Conservation (phyloP, 2,113 vertebrate species). For the Thamnaconus septentrionalis region DNA sequence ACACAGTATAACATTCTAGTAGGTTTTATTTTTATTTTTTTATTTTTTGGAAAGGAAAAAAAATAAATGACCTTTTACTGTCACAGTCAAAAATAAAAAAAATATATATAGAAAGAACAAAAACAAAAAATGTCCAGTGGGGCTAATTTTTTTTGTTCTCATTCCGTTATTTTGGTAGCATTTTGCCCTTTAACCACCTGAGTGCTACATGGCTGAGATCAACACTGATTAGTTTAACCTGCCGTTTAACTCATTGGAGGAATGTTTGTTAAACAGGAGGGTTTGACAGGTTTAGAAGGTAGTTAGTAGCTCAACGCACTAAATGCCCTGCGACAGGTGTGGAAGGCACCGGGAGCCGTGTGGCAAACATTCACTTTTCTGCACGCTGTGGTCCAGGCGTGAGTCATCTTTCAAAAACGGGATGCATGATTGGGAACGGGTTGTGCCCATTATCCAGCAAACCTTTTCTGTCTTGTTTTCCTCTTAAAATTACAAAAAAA, state of each 20-base stretch:
- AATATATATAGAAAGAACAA: neutral
- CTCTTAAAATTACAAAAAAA: neutral
- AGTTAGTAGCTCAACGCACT: conserved; percentile 62
- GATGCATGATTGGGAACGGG: too few species aligned
- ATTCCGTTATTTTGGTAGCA: conserved; percentile 50
- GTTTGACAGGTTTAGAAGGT: conserved; percentile 51
- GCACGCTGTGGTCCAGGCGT: conserved; percentile 51
- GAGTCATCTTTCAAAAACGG: conserved; percentile 4
- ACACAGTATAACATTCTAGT: conserved; percentile 38
- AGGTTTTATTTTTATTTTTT: neutral
- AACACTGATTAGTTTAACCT: conserved; percentile 53
- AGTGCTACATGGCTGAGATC: conserved; percentile 51
- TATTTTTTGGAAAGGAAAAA: conserved; percentile 38
- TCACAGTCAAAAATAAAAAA: conserved; percentile 35
- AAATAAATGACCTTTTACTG: conserved; percentile 24
- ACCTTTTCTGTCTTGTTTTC: too few species aligned
- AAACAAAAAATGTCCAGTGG: conserved; percentile 51
- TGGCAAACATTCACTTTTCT: neutral
- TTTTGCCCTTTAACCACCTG: conserved; percentile 64
- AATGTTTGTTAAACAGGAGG: conserved; percentile 73
- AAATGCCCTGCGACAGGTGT: conserved; percentile 49
- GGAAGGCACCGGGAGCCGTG: conserved; percentile 44
- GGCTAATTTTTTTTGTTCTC: conserved; percentile 17
- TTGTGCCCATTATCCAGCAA: too few species aligned
- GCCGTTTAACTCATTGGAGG: conserved; percentile 67